Evolutionary conservation across 1,140 invertebrate species (phyloP).

Genomic region (Hyphantria cunea): DNA sequence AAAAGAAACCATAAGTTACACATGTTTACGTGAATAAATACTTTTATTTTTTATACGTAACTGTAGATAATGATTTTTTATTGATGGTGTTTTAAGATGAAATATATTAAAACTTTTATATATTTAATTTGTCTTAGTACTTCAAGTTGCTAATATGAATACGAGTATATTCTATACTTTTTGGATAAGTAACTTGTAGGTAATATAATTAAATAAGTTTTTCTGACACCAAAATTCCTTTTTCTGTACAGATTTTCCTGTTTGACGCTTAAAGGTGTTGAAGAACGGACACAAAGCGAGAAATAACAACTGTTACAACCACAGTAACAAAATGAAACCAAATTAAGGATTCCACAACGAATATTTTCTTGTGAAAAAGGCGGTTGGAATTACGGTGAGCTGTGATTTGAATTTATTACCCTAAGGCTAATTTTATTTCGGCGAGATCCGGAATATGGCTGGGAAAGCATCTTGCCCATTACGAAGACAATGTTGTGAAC

Average conservation of each 20-base stretch:
- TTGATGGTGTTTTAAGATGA: too few relatives aligned
- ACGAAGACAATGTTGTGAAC: constrained; percentile 58
- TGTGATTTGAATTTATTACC: constrained; percentile 74
- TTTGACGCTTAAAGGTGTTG: neutral
- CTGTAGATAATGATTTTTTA: too few relatives aligned
- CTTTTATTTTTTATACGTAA: too few relatives aligned
- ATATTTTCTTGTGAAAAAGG: constrained; percentile 63
- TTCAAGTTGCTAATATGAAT: too few relatives aligned
- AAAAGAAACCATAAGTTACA: too few relatives aligned
- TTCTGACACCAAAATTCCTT: too few relatives aligned
- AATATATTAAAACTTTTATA: too few relatives aligned
- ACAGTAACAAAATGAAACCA: constrained; percentile 59
- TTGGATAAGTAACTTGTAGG: too few relatives aligned
- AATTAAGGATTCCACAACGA: constrained; percentile 62
- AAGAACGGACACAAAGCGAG: constrained; percentile 36
- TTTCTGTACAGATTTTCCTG: neutral
- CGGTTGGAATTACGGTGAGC: constrained; percentile 60
- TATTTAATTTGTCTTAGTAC: too few relatives aligned
- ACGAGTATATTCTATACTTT: too few relatives aligned
- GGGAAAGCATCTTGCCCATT: constrained; percentile 49
- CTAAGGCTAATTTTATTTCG: constrained; percentile 70
- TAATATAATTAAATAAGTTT: too few relatives aligned
- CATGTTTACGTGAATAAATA: too few relatives aligned
- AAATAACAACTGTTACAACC: constrained; percentile 48
- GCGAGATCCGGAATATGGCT: constrained; percentile 49